These are phyloP conservation scores for Pimephales promelas DNA, from an alignment of 2,113 vertebrate species.

Conservation along the genomic window DNA sequence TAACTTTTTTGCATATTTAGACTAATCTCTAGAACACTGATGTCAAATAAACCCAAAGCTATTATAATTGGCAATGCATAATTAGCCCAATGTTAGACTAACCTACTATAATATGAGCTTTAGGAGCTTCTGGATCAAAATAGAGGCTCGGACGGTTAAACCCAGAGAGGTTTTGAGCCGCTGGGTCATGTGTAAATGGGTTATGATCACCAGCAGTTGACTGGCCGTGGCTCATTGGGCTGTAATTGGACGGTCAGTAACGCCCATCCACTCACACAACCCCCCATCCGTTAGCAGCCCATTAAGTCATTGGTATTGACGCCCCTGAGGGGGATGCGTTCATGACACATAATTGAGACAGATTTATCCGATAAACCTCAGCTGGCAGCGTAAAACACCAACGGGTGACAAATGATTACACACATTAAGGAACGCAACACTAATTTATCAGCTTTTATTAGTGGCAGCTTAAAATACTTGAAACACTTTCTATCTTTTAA, in stretches of 20 bases:
- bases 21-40: background rate
- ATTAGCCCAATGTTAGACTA: background rate
- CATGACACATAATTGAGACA: conserved; percentile 52
- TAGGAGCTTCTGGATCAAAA: conserved; percentile 37
- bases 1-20: background rate
- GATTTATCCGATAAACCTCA: conserved; percentile 47
- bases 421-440: conserved; percentile 47
- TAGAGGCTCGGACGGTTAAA: conserved; percentile 70
- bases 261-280: conserved; percentile 60
- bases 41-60: background rate
- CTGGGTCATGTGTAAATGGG: conserved; percentile 66
- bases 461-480: background rate
- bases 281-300: conserved; percentile 72
- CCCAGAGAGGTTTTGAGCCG: conserved; percentile 58
- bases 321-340: conserved; percentile 62
- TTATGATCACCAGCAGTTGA: conserved; percentile 62
- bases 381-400: conserved; percentile 14
- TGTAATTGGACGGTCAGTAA: conserved; percentile 74
- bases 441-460: conserved; percentile 38
- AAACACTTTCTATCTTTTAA: background rate
- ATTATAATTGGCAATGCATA: conserved; percentile 21
- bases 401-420: conserved; percentile 60
- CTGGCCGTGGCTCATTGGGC: conserved; percentile 73
- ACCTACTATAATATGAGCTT: background rate
- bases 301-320: conserved; percentile 71